Percentiles rank a stretch among this genome's conserved stretches.
Conservation (phyloP, 2,113 vertebrate genomes). For the Pomatorhinus ruficollis region DNA sequence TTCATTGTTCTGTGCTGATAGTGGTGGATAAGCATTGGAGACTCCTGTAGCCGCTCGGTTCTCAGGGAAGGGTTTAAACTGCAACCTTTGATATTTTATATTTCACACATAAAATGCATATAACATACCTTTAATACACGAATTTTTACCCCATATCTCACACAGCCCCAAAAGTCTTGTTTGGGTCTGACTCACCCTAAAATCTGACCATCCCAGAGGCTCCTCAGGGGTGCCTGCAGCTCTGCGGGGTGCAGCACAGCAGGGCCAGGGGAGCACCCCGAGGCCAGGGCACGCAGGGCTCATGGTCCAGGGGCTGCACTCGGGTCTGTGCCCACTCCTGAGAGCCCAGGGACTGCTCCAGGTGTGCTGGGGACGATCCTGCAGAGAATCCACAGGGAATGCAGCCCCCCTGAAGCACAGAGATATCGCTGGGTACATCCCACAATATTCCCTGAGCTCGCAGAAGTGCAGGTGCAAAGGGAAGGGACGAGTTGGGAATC, state of each 20-base stretch:
- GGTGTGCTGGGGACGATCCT: neutral
- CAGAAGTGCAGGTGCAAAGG: neutral
- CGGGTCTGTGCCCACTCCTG: neutral
- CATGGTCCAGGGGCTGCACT: accelerated
- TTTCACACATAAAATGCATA: too few species aligned
- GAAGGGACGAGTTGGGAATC: neutral
- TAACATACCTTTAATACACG: too few species aligned
- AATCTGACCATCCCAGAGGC: neutral
- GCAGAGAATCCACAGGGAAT: neutral
- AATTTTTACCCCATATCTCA: too few species aligned
- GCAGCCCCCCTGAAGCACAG: neutral
- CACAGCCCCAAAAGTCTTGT: neutral
- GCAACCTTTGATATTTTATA: too few species aligned
- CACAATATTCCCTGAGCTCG: neutral
- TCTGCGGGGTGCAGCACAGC: neutral
- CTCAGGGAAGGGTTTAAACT: too few species aligned
- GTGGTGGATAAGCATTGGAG: too few species aligned
- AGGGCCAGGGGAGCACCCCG: neutral
- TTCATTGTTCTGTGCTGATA: too few species aligned
- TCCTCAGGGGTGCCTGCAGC: neutral
- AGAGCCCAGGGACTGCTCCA: neutral
- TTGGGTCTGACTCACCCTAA: neutral
- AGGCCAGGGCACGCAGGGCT: neutral
- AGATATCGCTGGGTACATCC: neutral
- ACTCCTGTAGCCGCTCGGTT: too few species aligned